phyloP scores from a whole-genome alignment of 1,140 invertebrate genomes.

The Penaeus japonicus region DNA sequence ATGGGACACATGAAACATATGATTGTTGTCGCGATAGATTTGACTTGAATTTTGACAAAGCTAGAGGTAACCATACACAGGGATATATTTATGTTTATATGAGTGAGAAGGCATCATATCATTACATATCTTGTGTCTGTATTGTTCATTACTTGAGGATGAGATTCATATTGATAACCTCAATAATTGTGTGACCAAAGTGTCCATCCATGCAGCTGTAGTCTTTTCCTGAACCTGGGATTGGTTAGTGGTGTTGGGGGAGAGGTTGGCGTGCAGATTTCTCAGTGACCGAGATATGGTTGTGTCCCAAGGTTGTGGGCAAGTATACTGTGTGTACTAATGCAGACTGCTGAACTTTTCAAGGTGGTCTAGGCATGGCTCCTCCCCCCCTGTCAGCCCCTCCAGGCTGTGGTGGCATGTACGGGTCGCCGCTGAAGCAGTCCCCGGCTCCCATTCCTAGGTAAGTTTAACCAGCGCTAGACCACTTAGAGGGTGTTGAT shows the following conservation, averaged over 20 bases:
- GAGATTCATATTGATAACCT: neutral
- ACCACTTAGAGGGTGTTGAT: slow-evolving; percentile 43
- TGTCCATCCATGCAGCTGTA: slow-evolving; percentile 13
- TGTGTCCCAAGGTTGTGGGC: slow-evolving; percentile 39
- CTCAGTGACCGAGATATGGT: neutral
- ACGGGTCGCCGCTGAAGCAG: slow-evolving; percentile 20
- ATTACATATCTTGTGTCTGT: neutral
- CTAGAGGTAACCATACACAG: too few species aligned
- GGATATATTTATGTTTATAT: too few species aligned
- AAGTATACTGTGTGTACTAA: slow-evolving; percentile 49
- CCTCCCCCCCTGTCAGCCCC: slow-evolving; percentile 54
- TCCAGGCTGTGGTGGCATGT: slow-evolving; percentile 51
- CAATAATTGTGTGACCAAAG: too few species aligned
- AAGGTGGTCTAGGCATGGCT: slow-evolving; percentile 56
- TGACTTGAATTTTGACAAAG: too few species aligned
- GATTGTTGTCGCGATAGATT: too few species aligned
- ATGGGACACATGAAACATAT: too few species aligned
- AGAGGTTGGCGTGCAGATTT: neutral
- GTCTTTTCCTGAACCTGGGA: neutral
- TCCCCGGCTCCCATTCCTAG: slow-evolving; percentile 31
- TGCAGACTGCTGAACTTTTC: slow-evolving; percentile 56
- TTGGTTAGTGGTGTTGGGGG: too few species aligned
- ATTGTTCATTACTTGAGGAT: slow-evolving; percentile 30
- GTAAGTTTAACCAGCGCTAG: slow-evolving; percentile 42
- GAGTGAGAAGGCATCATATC: too few species aligned